phyloP scores from a whole-genome alignment of 2,113 vertebrate genomes.

The Carollia perspicillata region DNA sequence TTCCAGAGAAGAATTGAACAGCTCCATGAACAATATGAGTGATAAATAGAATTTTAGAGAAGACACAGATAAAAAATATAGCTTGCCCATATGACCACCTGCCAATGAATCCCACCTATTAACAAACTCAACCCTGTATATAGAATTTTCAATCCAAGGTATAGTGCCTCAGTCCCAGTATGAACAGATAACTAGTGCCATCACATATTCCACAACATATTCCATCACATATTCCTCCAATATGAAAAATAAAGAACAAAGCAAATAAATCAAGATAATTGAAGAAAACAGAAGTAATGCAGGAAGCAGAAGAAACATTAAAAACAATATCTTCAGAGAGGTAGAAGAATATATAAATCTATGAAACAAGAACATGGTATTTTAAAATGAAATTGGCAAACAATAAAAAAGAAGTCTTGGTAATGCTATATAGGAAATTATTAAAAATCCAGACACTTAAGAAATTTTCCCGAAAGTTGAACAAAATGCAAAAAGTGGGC shows the following conservation, averaged over 20 bases:
- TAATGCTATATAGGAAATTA: background rate
- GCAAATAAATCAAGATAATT: background rate
- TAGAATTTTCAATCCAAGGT: background rate
- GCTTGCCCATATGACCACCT: background rate
- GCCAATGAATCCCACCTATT: background rate
- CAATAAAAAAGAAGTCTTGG: background rate
- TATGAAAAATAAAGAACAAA: background rate
- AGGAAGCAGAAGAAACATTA: background rate
- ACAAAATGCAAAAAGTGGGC: background rate
- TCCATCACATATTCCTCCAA: background rate
- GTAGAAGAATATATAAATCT: background rate
- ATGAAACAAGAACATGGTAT: background rate
- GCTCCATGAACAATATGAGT: background rate
- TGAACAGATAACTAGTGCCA: background rate
- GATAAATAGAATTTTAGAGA: background rate
- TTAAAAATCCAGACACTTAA: background rate
- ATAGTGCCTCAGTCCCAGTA: too few relatives aligned
- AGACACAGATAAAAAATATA: background rate
- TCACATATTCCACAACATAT: background rate
- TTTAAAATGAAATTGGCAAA: background rate
- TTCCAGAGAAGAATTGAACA: background rate
- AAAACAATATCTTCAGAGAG: background rate
- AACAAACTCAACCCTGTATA: background rate
- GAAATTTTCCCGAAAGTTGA: background rate
- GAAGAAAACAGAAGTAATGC: background rate